These are phyloP conservation scores for Macquaria australasica DNA, from an alignment of 2,113 vertebrate genomes.

Conservation along the genomic window DNA sequence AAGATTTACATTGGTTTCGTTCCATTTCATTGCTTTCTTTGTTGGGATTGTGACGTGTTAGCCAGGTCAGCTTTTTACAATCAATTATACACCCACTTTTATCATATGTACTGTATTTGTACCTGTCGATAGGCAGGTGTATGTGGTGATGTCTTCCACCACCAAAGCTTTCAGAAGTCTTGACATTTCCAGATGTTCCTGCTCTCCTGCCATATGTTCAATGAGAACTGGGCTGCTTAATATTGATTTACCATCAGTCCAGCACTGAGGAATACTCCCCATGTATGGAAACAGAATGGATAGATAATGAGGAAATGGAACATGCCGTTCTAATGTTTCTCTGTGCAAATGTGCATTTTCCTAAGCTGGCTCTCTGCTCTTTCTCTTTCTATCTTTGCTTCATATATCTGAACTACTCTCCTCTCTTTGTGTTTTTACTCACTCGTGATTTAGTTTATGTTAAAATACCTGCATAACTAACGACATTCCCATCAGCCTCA, in stretches of 20 bases:
- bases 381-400: background rate
- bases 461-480: background rate
- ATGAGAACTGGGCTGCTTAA: conserved; percentile 60
- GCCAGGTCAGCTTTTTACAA: conserved; percentile 19
- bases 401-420: background rate
- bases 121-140: background rate
- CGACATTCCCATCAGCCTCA: background rate
- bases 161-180: conserved; percentile 43
- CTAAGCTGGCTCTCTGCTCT: background rate
- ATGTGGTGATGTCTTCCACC: background rate
- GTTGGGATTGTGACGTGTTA: conserved; percentile 11
- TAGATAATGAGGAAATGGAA: conserved; percentile 80
- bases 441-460: background rate
- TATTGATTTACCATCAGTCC: conserved; percentile 85
- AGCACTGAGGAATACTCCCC: conserved; percentile 79
- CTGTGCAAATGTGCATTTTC: background rate
- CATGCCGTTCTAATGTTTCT: background rate
- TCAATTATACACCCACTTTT: background rate
- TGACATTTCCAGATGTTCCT: conserved; percentile 63
- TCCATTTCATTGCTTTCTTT: conserved; percentile 26
- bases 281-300: conserved; percentile 79
- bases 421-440: background rate
- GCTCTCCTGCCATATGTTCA: conserved; percentile 49
- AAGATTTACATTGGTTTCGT: conserved; percentile 48
- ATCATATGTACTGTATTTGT: conserved; percentile 8